Evolutionary conservation across 1,140 invertebrate species (phyloP), one percentile per base, ranked within the genome.

Genomic region (Agrypnia vestita): DNA sequence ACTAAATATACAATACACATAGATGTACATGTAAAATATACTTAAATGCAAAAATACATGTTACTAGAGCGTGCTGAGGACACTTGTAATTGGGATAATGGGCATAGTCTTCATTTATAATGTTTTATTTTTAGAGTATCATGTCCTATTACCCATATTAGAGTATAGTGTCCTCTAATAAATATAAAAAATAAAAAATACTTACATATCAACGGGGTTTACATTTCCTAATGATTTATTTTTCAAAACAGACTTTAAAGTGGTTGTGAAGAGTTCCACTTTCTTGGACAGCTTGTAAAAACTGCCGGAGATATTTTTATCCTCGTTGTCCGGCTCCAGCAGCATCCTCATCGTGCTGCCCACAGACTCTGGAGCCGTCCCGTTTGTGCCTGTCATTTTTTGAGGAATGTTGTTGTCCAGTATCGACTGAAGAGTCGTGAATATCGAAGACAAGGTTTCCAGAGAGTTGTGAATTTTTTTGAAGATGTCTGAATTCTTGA

Each of bases 401-500:
- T 25, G 10, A 4, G 46, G 13, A 9, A 76, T 46, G 15, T 56
- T 44, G 8, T n/a, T 51, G 51, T 69, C 69, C 21, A 82, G 49
- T 56, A 56, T 19, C 12, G 69, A 67, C 53, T 77, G 47, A 12
- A 69, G 17, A 44, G 15, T 55, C 44, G 47, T 19, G 44, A 77
- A 55, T 55, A 46, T 43, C 0, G 69, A 47, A 62, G 81, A 62
- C 1, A 78, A 0, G 12, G 72, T 81, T 25, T 88, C 85, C 8
- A 85, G 56, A 4, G 86, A 74, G 9, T 86, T 86, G 82, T 83
- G 80, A 6, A 89, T 51, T 1, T 84, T 81, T 82, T 85, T 86
- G 71, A 83, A 90, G 3, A 84, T 79, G 64, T 88, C 84, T 1
- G 87, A 89, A 35, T 88, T 85, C 0, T 85, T 85, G 78, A 88